A percentile compares a stretch with the other conserved stretches of the same genome.
phyloP scores from a whole-genome alignment of 2,797 vertebrate genomes.

The Gephyroberyx darwinii region DNA sequence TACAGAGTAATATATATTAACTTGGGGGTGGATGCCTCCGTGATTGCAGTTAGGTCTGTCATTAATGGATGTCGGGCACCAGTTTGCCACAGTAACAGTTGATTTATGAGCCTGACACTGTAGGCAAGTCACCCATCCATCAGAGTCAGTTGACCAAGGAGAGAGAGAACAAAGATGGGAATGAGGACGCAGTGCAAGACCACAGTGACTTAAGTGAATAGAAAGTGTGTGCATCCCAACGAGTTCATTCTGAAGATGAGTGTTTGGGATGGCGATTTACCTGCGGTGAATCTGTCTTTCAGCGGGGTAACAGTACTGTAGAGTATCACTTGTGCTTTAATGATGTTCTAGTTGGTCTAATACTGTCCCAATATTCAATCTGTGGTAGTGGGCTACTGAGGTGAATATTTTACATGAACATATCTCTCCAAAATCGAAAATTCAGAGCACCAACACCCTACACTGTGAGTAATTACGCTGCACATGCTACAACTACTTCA shows the following conservation, averaged over 20 bases:
- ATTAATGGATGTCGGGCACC: conserved; percentile 79
- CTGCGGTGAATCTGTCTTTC: not conserved
- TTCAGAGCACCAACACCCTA: not conserved
- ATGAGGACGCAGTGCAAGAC: conserved; percentile 28
- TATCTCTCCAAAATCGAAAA: not conserved
- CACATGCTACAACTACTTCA: not conserved
- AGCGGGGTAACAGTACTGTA: not conserved
- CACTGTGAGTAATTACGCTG: not conserved
- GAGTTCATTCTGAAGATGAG: not conserved
- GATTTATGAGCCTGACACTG: conserved; percentile 86
- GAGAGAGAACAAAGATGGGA: conserved; percentile 40
- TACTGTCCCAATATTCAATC: not conserved
- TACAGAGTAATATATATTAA: conserved; percentile 27
- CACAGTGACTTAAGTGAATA: conserved; percentile 12
- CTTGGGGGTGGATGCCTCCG: conserved; percentile 50
- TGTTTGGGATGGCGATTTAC: not conserved
- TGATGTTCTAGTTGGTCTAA: not conserved
- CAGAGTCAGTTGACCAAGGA: conserved; percentile 70
- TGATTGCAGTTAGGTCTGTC: conserved; percentile 75
- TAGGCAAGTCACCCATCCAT: conserved; percentile 85
- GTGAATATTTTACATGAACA: not conserved
- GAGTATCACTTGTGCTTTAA: not conserved
- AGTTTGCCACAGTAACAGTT: conserved; percentile 81
- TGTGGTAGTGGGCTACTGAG: not conserved
- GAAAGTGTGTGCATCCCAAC: not conserved